Evolutionary conservation across 2,888 invertebrate genomes (phyloP).

Genomic region (Troglohyphantes excavatus): DNA sequence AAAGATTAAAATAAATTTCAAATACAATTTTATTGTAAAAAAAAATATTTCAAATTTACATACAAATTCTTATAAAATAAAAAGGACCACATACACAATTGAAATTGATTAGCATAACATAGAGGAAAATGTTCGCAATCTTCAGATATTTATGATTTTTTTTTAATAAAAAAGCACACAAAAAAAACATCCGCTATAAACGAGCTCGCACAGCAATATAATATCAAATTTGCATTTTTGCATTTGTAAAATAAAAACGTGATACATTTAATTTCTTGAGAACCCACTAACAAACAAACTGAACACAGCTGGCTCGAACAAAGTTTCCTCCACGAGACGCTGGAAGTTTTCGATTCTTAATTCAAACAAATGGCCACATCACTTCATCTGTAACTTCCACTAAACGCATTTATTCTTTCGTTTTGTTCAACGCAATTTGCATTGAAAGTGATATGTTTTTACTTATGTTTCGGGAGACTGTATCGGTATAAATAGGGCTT

Average conservation of each 20-base stretch:
- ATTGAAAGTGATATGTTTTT: conserved; percentile 6
- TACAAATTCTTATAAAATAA: too few species aligned
- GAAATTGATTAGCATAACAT: too few species aligned
- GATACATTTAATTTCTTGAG: not conserved
- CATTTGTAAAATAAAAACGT: not conserved
- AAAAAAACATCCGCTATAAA: not conserved
- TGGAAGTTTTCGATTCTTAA: conserved; percentile 10
- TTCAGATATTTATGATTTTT: too few species aligned
- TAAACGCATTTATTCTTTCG: not conserved
- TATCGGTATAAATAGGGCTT: not conserved
- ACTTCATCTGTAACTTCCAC: not conserved
- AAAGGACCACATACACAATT: too few species aligned
- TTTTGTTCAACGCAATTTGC: conserved; percentile 19
- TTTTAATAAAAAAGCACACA: too few species aligned
- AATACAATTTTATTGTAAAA: too few species aligned
- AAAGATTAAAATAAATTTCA: too few species aligned
- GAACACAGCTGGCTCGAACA: conserved; percentile 5
- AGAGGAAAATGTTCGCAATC: too few species aligned
- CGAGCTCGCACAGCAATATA: not conserved
- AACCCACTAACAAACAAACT: not conserved
- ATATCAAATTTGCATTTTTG: not conserved
- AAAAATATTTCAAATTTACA: too few species aligned
- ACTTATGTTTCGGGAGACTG: not conserved
- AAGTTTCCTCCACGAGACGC: not conserved
- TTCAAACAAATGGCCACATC: not conserved